Percentiles rank a stretch among this genome's conserved stretches.
Conservation (phyloP, 2,888 invertebrate genomes). For the Dromius quadrimaculatus region DNA sequence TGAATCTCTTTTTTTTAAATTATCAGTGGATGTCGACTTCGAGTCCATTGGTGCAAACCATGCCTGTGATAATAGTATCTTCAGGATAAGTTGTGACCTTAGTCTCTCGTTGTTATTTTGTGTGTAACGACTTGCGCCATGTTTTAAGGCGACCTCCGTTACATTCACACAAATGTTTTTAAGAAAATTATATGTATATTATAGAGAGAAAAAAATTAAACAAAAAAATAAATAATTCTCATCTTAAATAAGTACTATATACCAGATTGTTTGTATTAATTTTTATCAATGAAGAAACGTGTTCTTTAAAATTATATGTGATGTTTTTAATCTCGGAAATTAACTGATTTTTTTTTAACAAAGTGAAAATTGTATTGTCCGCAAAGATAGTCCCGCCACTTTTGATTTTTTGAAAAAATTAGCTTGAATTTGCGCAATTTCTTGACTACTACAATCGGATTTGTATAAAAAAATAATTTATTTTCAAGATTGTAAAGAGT, state of each 20-base stretch:
- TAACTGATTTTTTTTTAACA: constrained; percentile 49
- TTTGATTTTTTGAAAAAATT: too few relatives aligned
- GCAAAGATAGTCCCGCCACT: too few relatives aligned
- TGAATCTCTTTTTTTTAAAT: constrained; percentile 55
- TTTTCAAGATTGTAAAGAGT: not conserved
- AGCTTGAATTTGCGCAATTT: not conserved
- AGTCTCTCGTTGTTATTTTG: constrained; percentile 71
- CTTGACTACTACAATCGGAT: too few relatives aligned
- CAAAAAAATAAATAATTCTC: constrained; percentile 61
- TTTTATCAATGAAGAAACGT: constrained; percentile 59
- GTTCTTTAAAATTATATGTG: constrained; percentile 67
- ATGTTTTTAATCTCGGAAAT: constrained; percentile 65
- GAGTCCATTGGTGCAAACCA: constrained; percentile 65
- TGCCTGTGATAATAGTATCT: constrained; percentile 80
- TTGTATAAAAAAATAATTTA: too few relatives aligned
- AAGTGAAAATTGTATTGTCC: constrained; percentile 44
- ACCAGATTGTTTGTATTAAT: constrained; percentile 66
- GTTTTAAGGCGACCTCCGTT: constrained; percentile 57
- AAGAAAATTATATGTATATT: constrained; percentile 67
- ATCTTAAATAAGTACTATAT: constrained; percentile 58
- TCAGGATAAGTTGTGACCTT: constrained; percentile 79
- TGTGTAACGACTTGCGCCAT: constrained; percentile 60
- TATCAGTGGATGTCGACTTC: constrained; percentile 56
- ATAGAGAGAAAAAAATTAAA: constrained; percentile 60
- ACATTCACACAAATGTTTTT: constrained; percentile 65